Evolutionary conservation across 1,140 invertebrate species (phyloP), one percentile per base, ranked within the genome.

Genomic region (Drosophila kepulauana): DNA sequence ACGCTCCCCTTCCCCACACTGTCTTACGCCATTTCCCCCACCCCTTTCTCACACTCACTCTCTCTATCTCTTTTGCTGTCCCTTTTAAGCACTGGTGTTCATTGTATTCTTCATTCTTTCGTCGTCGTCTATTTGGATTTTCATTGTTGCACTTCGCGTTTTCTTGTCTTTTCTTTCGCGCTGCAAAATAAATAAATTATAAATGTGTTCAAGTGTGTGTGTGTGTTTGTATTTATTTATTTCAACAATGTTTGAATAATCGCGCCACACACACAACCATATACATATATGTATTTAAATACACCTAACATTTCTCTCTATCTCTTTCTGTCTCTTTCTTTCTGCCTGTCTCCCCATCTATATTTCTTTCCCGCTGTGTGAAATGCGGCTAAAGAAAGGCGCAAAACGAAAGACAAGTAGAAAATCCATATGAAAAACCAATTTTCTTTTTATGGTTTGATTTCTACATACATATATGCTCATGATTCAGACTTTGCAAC

Each of bases 121-220:
- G 62, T 76, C 38, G 59, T 51, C 63, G 56, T 64, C 41, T 51
- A 64, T 77, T 77, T 63, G 62, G 62, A 54, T 75, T 75, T 75
- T 45, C 45, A 63, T 56, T 75, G 57, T 63, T 75, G 66, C 65
- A 69, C 46, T 79, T 79, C 51, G 43, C 63, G 49, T 66, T 65
- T 58, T 45, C 63, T 81, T 70, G 48, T 20, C 56, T 68, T 78
- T 58, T 66, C 76, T 68, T 70, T 79, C 61, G 79, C 58, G 69
- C 54, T 80, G 73, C 45, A 79, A 79, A 84, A 73, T 66, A 77
- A 79, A 84, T 65, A 65, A 78, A 74, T 78, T 78, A 81, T 73
- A 78, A 78, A 76, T 77, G 52, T 49, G 10, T 25, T 11, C 20
- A 20, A n/a, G 10, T 35, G 3, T 13, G 8, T 46, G 1, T 30